Conservation (phyloP, 1,140 invertebrate genomes). For the Listronotus oregonensis region DNA sequence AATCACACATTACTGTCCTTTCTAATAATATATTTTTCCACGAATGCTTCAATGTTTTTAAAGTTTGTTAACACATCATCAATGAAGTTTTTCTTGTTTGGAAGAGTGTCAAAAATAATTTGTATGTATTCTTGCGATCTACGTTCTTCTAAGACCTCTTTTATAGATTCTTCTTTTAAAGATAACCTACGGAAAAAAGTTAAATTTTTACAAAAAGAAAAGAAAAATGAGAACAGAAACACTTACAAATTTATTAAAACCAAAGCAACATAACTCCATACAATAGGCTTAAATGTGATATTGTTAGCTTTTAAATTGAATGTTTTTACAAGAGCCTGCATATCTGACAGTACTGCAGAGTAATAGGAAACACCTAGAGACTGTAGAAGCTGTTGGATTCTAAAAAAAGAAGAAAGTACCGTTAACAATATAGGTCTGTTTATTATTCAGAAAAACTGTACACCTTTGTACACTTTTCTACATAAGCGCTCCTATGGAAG, state of each 20-base stretch:
- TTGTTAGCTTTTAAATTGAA: slow-evolving; percentile 65
- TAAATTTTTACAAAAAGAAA: background rate
- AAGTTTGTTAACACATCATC: slow-evolving; percentile 33
- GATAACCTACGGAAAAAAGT: slow-evolving; percentile 38
- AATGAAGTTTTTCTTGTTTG: slow-evolving; percentile 32
- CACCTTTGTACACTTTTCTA: too few relatives aligned
- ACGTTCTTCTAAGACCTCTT: slow-evolving; percentile 34
- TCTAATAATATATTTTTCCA: slow-evolving; percentile 42
- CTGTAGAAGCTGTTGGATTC: slow-evolving; percentile 40
- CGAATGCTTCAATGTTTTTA: slow-evolving; percentile 42
- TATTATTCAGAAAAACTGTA: too few relatives aligned
- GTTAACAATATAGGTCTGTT: too few relatives aligned
- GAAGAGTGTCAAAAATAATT: slow-evolving; percentile 33
- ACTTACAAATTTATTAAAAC: slow-evolving; percentile 59
- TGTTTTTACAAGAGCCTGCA: slow-evolving; percentile 61
- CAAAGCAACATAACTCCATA: slow-evolving; percentile 62
- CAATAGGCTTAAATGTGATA: slow-evolving; percentile 62
- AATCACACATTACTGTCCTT: slow-evolving; percentile 24
- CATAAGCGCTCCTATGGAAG: too few relatives aligned
- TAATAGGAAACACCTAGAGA: slow-evolving; percentile 29
- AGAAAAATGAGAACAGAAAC: background rate
- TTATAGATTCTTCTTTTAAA: slow-evolving; percentile 36
- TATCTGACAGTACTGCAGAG: slow-evolving; percentile 49
- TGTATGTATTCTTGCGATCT: slow-evolving; percentile 35
- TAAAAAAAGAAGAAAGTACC: slow-evolving; percentile 27